Base-by-base conservation (phyloP, 2,797 vertebrate species). In the Aythya fuligula region DNA sequence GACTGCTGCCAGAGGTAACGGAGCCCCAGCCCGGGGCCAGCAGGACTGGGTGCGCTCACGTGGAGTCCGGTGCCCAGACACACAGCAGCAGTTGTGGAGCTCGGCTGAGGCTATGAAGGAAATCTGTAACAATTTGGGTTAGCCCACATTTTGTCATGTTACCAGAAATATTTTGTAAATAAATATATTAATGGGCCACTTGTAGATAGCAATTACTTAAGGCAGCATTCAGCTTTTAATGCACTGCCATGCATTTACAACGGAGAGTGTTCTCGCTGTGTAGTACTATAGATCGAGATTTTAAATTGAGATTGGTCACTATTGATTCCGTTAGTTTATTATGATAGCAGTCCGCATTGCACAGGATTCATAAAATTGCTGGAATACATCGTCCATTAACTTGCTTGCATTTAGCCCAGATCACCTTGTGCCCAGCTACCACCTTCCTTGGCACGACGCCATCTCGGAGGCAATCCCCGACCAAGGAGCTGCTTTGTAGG, bases 91-190 rank as follows among this genome's bases (percentile, higher is more conserved):
- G 6, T 1, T 10, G 8, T 21, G 34, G 32, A 43, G 71, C n/a
- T 47, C 64, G 38, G 61, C 79, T 36, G 72, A 87, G 75, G 69
- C 47, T 62, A 3, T 2, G n/a, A 28, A 81, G 77, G 77, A 58
- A 78, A 73, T 20, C 2, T 6, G 0, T 25, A 67, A 25, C 57
- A 53, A 11, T 16, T 58, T 1, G 4, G 43, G 39, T 65, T 34
- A 71, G 72, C 61, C 75, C 65, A 27, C 28, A 0, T 64, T 78
- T 86, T 75, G 85, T 71, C 78, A 34, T 0, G 18, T 45, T 83
- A 80, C 89, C 58, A 89, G 64, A 94, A 87, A 38, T 19, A 85
- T 11, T 11, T 81, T 58, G 78, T 65, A 95, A 90, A 77, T 89
- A 90, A 79, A 80, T 65, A 13, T 11, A 89, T 90, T 87, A 80